phyloP scores from a whole-genome alignment of 1,140 invertebrate genomes.

The Aphaenogaster floridana region DNA sequence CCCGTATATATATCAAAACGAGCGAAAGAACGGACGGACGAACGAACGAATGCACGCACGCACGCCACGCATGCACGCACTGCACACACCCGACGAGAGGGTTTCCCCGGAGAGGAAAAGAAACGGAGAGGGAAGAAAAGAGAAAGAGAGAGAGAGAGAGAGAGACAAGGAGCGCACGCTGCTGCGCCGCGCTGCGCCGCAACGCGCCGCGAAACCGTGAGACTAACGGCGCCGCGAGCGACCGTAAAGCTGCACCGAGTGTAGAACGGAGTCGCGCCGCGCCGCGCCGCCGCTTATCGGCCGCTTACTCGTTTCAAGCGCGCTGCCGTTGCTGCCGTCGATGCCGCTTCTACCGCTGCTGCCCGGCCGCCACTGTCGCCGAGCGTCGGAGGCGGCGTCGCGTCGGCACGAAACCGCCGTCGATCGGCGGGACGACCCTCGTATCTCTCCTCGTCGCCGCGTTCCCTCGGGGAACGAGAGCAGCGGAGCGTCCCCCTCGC shows the following conservation, averaged over 20 bases:
- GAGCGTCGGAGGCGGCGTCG: constrained; percentile 15
- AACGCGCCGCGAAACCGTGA: constrained; percentile 30
- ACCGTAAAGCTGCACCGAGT: constrained; percentile 36
- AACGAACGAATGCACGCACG: background rate
- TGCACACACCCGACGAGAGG: constrained; percentile 17
- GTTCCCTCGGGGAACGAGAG: background rate
- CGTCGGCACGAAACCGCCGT: background rate
- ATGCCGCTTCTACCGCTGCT: background rate
- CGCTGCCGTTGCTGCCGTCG: constrained; percentile 1
- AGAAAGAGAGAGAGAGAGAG: background rate
- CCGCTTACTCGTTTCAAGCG: constrained; percentile 24
- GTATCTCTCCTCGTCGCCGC: background rate
- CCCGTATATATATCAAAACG: background rate
- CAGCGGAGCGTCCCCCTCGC: background rate
- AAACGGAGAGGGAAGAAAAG: background rate
- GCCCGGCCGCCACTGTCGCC: constrained; percentile 32
- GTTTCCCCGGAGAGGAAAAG: background rate
- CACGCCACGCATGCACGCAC: constrained; percentile 33
- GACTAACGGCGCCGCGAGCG: constrained; percentile 48
- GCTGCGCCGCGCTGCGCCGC: constrained; percentile 21
- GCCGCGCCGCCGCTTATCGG: constrained; percentile 18
- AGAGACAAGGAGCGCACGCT: background rate
- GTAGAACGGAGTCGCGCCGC: background rate
- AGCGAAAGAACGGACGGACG: background rate
- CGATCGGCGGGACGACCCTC: background rate